Evolutionary conservation across 2,888 invertebrate species (phyloP).

Genomic region (Noctua fimbriata): DNA sequence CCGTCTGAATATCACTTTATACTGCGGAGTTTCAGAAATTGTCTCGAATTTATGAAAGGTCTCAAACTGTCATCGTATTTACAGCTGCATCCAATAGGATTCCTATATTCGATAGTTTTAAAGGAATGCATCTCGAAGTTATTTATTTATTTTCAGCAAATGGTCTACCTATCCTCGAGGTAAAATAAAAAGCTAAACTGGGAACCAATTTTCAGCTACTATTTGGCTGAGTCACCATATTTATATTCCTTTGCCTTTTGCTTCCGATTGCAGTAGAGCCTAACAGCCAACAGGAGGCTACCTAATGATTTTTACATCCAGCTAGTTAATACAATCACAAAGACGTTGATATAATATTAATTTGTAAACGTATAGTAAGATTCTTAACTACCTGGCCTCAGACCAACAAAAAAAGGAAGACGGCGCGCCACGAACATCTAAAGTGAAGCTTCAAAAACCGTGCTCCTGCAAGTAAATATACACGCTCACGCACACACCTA

Average conservation of each 20-base stretch:
- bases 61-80: constrained; percentile 61
- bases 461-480: no score
- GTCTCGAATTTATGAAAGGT: constrained; percentile 56
- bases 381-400: no score
- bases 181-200: constrained; percentile 3
- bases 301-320: neutral
- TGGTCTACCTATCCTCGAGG: neutral
- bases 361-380: neutral
- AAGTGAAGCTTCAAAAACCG: no score
- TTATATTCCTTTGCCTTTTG: neutral
- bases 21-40: constrained; percentile 48
- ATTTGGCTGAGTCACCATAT: neutral
- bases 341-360: neutral
- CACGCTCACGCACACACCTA: no score
- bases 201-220: neutral
- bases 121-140: constrained; percentile 36
- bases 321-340: neutral
- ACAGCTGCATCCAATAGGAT: constrained; percentile 53
- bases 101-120: constrained; percentile 52
- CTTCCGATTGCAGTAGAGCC: neutral
- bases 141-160: constrained; percentile 50
- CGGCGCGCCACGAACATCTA: no score
- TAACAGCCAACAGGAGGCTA: neutral
- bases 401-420: no score
- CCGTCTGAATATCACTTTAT: constrained; percentile 48